A percentile compares a stretch with the other conserved stretches of the same genome.
Conservation (phyloP, 2,797 vertebrate species). For the Phyllotis vaccarum region DNA sequence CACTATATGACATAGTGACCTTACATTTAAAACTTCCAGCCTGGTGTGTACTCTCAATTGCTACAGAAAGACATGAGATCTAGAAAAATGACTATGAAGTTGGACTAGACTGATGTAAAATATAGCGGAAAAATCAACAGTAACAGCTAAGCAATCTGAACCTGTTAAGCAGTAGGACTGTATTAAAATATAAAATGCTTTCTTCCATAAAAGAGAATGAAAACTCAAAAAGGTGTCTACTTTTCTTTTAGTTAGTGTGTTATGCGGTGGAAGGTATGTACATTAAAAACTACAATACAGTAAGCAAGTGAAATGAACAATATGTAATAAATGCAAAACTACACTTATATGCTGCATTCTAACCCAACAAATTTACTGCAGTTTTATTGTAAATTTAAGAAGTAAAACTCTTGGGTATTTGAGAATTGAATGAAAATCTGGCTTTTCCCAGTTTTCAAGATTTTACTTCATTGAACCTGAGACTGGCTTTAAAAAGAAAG, state of each 20-base stretch:
- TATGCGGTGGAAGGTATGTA: neutral
- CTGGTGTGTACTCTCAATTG: conserved; percentile 53
- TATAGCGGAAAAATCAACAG: neutral
- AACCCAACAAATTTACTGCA: neutral
- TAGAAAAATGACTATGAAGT: conserved; percentile 38
- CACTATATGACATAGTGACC: conserved; percentile 56
- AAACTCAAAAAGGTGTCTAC: neutral
- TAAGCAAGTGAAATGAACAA: neutral
- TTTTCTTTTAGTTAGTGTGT: neutral
- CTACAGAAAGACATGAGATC: neutral
- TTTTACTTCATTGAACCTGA: conserved; percentile 9
- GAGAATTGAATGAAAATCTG: neutral
- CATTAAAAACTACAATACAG: neutral
- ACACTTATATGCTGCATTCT: neutral
- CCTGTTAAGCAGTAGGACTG: neutral
- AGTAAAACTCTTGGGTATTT: conserved; percentile 6
- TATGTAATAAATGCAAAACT: neutral
- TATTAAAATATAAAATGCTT: conserved; percentile 49
- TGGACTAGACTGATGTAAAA: neutral
- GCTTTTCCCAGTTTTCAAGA: conserved; percentile 4
- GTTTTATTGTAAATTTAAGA: conserved; percentile 21
- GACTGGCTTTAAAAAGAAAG: neutral
- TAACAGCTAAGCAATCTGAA: neutral
- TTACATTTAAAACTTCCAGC: neutral
- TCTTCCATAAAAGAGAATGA: neutral